Evolutionary conservation across 2,888 invertebrate genomes (phyloP).

Genomic region (Axea sp.): DNA sequence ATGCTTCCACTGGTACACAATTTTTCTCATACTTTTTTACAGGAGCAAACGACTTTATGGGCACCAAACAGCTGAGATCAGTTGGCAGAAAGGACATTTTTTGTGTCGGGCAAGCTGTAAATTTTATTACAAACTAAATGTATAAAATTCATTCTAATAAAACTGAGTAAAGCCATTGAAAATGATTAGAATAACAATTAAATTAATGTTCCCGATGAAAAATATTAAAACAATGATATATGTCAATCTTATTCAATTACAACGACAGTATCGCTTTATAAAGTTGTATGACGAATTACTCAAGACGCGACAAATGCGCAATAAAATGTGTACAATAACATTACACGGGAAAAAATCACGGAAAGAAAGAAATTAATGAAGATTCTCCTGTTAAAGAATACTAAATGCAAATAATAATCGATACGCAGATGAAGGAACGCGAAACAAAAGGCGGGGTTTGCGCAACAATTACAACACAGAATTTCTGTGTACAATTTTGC

Average conservation of each 20-base stretch:
- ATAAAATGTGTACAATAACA: conserved; percentile 47
- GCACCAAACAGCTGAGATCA: conserved; percentile 80
- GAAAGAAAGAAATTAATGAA: conserved; percentile 54
- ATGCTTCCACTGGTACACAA: conserved; percentile 81
- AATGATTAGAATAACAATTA: no score
- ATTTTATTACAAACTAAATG: background rate
- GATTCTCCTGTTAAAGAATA: conserved; percentile 58
- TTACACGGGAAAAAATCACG: conserved; percentile 12
- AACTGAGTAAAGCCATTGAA: no score
- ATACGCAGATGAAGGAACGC: conserved; percentile 37
- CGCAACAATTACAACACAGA: conserved; percentile 56
- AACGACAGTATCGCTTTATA: conserved; percentile 16
- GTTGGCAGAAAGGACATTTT: conserved; percentile 82
- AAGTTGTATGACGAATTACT: conserved; percentile 45
- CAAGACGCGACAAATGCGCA: conserved; percentile 39
- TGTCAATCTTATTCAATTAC: conserved; percentile 42
- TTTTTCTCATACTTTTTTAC: conserved; percentile 80
- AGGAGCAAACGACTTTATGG: conserved; percentile 80
- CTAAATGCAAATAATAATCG: conserved; percentile 60
- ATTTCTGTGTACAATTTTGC: conserved; percentile 48
- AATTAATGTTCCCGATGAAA: no score
- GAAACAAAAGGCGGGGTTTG: conserved; percentile 61
- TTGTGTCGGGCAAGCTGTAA: conserved; percentile 83
- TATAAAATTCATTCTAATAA: no score
- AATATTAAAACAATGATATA: conserved; percentile 4